Evolutionary conservation across 2,797 vertebrate species (phyloP).

Genomic region (Poeciliopsis turneri): DNA sequence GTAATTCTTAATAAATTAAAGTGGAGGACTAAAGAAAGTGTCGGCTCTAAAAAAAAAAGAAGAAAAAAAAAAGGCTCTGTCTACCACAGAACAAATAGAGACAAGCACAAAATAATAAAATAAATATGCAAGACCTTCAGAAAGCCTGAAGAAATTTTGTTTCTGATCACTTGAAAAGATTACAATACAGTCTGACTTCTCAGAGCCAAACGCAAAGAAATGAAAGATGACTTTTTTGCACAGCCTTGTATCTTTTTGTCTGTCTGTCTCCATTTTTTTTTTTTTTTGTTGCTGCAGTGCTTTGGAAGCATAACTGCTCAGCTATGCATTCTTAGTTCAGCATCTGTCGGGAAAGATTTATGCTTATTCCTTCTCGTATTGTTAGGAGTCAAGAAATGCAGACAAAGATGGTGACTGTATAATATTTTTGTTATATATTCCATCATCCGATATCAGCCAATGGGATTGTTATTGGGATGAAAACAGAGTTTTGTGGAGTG

Average conservation of each 20-base stretch:
- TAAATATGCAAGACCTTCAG: neutral
- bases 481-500: neutral
- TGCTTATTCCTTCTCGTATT: neutral
- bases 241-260: neutral
- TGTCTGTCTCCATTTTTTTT: neutral
- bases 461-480: neutral
- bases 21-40: neutral
- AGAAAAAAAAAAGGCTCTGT: neutral
- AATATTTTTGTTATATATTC: neutral
- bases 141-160: neutral
- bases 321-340: neutral
- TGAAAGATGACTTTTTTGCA: constrained; percentile 1
- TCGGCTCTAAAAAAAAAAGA: neutral
- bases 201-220: neutral
- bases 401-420: neutral
- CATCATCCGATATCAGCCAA: neutral
- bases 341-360: neutral
- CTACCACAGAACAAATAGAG: neutral
- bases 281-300: neutral
- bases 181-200: neutral
- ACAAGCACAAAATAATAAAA: neutral
- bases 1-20: neutral
- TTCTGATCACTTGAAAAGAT: neutral
- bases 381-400: neutral
- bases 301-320: constrained; percentile 1